Conservation (phyloP, 2,797 vertebrate species). For the Ambastaia sidthimunki region DNA sequence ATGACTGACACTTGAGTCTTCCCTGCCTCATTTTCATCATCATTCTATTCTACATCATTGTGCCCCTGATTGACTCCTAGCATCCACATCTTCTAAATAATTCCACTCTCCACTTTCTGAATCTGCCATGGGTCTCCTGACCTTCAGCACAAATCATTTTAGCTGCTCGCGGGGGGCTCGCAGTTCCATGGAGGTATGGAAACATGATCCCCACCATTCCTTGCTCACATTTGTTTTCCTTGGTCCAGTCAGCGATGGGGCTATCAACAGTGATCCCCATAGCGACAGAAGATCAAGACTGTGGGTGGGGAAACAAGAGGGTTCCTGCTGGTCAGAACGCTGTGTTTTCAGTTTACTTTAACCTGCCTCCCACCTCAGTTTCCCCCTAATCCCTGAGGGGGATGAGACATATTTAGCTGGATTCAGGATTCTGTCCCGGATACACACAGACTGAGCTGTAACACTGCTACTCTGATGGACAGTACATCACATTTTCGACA, state of each 20-base stretch:
- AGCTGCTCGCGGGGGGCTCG: conserved; percentile 75
- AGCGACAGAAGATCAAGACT: conserved; percentile 48
- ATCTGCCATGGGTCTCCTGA: conserved; percentile 90
- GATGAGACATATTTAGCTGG: conserved; percentile 68
- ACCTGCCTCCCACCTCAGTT: conserved; percentile 56
- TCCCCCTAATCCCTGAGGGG: conserved; percentile 49
- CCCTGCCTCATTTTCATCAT: conserved; percentile 68
- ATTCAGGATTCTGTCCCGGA: conserved; percentile 66
- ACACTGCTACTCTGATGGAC: conserved; percentile 68
- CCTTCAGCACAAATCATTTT: conserved; percentile 94
- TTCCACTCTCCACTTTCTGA: conserved; percentile 88
- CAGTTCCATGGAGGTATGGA: conserved; percentile 79
- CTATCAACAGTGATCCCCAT: conserved; percentile 74
- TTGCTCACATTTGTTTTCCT: conserved; percentile 81
- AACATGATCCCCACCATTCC: conserved; percentile 90
- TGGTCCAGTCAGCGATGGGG: conserved; percentile 79
- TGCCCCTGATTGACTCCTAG: conserved; percentile 77
- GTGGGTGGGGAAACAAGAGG: conserved; percentile 57
- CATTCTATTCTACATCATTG: conserved; percentile 71
- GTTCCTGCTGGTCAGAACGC: conserved; percentile 62
- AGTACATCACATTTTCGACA: conserved; percentile 71
- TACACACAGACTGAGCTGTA: conserved; percentile 67
- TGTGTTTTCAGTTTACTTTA: conserved; percentile 66
- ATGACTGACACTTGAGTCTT: conserved; percentile 74
- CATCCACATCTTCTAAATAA: conserved; percentile 88